Percentiles rank a stretch among this genome's conserved stretches.
These are phyloP conservation scores for Furnarius figulus DNA, from an alignment of 2,113 vertebrate species.

Conservation along the genomic window DNA sequence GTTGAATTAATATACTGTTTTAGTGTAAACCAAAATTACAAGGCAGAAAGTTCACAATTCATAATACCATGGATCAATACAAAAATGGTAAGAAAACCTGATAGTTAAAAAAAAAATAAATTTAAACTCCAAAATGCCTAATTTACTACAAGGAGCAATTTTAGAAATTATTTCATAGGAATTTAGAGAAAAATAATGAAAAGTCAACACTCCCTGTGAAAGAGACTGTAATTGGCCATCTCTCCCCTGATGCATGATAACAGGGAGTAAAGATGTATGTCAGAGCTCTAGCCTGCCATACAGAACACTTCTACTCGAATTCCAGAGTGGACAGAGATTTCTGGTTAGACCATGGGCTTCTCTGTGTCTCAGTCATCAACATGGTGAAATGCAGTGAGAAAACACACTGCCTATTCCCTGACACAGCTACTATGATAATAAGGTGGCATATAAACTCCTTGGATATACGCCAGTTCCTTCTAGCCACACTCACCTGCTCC, in stretches of 20 bases:
- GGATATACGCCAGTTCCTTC: not conserved
- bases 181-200: not conserved
- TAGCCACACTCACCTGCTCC: not conserved
- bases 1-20: not conserved
- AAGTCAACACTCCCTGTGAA: not conserved
- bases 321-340: not conserved
- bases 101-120: not conserved
- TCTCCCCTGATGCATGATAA: not conserved
- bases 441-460: not conserved
- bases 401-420: not conserved
- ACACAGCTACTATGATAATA: not conserved
- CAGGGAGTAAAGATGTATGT: not conserved
- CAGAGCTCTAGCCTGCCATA: not conserved
- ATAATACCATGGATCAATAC: not conserved
- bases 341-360: not conserved
- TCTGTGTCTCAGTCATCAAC: not conserved
- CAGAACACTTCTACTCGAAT: not conserved
- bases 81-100: not conserved
- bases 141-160: not conserved
- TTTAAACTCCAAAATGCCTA: accelerated
- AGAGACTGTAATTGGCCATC: not conserved
- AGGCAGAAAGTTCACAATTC: not conserved
- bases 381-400: not conserved
- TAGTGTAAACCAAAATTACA: not conserved
- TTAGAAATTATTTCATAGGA: not conserved